These are phyloP conservation scores for Nemopilema nomurai DNA, from an alignment of 30 jellyfish, hydroid and myxozoan species.

Conservation along the genomic window DNA sequence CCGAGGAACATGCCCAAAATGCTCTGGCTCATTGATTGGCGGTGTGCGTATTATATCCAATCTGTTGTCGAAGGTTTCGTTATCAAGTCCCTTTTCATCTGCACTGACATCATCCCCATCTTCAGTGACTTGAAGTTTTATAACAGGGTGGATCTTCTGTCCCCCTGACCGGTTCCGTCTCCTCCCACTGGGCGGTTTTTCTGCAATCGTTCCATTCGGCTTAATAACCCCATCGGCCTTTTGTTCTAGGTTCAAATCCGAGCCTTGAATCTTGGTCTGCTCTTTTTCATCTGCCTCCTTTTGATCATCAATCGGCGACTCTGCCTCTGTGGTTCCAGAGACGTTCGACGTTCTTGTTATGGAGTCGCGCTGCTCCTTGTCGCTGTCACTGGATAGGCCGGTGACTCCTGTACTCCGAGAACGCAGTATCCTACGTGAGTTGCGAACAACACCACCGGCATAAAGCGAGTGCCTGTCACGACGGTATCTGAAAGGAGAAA, in stretches of 20 bases:
- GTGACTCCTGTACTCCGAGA: slow-evolving; percentile 67
- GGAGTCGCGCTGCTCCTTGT: slow-evolving; percentile 73
- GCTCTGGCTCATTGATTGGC: slow-evolving; percentile 41
- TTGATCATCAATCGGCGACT: slow-evolving; percentile 41
- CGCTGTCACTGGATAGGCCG: slow-evolving; percentile 58
- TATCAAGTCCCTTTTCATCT: slow-evolving; percentile 43
- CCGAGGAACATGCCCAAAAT: background rate
- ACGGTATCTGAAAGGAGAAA: slow-evolving; percentile 57
- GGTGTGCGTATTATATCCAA: slow-evolving; percentile 36
- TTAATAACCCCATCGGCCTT: slow-evolving; percentile 19
- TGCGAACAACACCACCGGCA: slow-evolving; percentile 78
- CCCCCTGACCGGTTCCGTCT: slow-evolving; percentile 56
- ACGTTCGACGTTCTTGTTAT: slow-evolving; percentile 35
- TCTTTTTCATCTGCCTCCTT: slow-evolving; percentile 39
- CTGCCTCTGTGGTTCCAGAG: slow-evolving; percentile 67
- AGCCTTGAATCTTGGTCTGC: slow-evolving; percentile 14
- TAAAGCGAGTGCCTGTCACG: slow-evolving; percentile 73
- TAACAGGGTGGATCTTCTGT: slow-evolving; percentile 66
- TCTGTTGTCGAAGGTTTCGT: slow-evolving; percentile 26
- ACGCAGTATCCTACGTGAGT: slow-evolving; percentile 44
- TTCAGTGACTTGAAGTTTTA: slow-evolving; percentile 53
- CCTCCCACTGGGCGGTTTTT: slow-evolving; percentile 65
- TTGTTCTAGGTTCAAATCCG: slow-evolving; percentile 38
- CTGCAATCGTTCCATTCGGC: slow-evolving; percentile 41
- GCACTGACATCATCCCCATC: slow-evolving; percentile 22